These are phyloP conservation scores for Cossypha niveicapilla DNA, from an alignment of 2,797 vertebrate species.

Conservation along the genomic window DNA sequence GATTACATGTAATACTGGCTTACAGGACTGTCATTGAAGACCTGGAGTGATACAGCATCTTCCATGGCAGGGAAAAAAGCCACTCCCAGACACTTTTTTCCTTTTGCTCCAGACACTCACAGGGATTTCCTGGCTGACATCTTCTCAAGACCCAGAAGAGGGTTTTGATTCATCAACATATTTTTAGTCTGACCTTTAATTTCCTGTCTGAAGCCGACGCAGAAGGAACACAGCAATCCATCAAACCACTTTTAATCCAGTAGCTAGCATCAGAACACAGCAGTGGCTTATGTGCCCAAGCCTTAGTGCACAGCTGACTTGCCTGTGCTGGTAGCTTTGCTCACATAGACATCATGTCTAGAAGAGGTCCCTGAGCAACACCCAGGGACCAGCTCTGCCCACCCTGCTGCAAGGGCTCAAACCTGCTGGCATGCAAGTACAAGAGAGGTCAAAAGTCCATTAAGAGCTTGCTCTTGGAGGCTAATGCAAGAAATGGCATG, in stretches of 20 bases:
- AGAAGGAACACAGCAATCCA: neutral
- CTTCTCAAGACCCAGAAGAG: neutral
- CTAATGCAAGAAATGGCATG: neutral
- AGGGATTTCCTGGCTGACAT: neutral
- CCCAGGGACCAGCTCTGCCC: neutral
- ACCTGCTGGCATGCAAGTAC: neutral
- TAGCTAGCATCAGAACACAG: neutral
- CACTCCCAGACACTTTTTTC: accelerated
- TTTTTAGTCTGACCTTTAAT: neutral
- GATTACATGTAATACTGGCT: accelerated
- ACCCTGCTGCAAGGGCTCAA: neutral
- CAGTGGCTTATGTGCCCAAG: neutral
- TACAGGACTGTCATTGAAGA: neutral
- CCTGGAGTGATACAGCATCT: neutral
- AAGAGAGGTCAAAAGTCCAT: neutral
- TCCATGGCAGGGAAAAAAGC: neutral
- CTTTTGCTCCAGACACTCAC: neutral
- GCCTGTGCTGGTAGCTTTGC: neutral
- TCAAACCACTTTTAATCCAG: neutral
- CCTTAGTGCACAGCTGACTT: neutral
- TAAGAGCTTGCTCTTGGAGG: neutral
- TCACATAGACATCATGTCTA: neutral
- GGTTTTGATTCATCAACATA: neutral
- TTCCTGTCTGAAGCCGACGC: neutral
- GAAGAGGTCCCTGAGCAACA: neutral